Conservation (phyloP, 2,113 vertebrate genomes). For the Microtus montanus region DNA sequence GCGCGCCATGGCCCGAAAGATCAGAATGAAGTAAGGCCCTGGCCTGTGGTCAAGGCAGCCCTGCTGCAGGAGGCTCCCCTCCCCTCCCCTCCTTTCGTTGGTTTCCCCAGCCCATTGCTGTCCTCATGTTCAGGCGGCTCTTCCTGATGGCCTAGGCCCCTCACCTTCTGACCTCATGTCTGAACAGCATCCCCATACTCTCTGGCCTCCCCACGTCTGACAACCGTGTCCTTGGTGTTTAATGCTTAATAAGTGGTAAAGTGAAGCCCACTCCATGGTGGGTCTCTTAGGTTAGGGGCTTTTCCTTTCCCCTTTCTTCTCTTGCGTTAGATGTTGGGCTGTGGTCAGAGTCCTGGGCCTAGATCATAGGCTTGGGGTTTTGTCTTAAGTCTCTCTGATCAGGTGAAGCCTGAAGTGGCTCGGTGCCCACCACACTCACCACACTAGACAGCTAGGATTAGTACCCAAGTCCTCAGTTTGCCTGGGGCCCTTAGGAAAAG, state of each 20-base stretch:
- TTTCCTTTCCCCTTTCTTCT: neutral
- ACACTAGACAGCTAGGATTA: neutral
- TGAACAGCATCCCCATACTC: neutral
- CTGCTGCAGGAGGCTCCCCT: neutral
- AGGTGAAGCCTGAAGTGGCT: neutral
- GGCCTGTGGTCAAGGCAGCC: neutral
- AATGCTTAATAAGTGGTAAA: too few relatives aligned
- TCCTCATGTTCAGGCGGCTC: neutral
- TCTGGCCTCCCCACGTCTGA: neutral
- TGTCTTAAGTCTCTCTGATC: neutral
- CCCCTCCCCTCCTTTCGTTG: neutral
- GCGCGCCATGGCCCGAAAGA: constrained; percentile 96
- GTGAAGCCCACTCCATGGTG: fast-evolving
- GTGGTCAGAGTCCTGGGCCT: neutral
- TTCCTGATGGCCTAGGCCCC: too few relatives aligned
- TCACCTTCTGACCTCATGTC: neutral
- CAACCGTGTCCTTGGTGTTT: neutral
- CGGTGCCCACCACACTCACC: too few relatives aligned
- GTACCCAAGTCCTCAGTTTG: fast-evolving
- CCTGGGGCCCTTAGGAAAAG: neutral
- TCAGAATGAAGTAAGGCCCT: constrained; percentile 94
- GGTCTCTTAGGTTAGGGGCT: neutral
- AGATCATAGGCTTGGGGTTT: neutral
- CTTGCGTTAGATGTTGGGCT: neutral
- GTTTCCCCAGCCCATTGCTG: neutral